Evolutionary conservation across 2,888 invertebrate species (phyloP), one percentile per base, ranked within the genome.

Genomic region (Catotricha subobsoleta): DNA sequence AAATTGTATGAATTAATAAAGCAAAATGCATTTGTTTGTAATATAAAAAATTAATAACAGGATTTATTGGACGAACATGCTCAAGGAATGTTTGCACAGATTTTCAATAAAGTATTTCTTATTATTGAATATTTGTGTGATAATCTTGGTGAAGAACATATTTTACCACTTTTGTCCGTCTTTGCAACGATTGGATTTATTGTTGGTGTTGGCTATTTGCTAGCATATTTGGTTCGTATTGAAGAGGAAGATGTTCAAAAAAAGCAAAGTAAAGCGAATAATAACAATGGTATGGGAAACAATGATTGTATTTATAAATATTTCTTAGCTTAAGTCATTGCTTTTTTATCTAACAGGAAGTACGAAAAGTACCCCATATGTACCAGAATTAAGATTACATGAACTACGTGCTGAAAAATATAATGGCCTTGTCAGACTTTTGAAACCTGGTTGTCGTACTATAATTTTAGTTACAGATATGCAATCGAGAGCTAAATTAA

Each of bases 361-460:
- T n/a, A 13, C 13, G 4, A 42, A 38, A 33, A 7, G 27, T 19
- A 33, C n/a, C 15, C 28, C 43, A 7, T 56, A 51, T 39, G 51
- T 54, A 20, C 55, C 82, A 0, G 84, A 87, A 58, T 65, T 90
- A 46, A 71, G 78, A 47, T 67, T 98, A 40, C 92, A 95, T 58
- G 95, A 97, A 59, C 66, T 98, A 41, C 68, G 92, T 35, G 84
- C 86, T 2, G 94, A 95, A 65, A 92, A 92, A 44, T 97, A 92
- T 59, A 90, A 92, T 56, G 92, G 91, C 42, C 71, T 98, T 49
- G 83, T 98, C 38, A 73, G 91, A 37, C 65, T 94, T 42, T 66
- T 92, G 45, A 92, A 92, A 60, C 94, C 95, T 0, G 97, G 97
- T 0, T 92, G 94, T 59, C 72, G 95, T 3, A 94, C 95, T 0